Conservation (phyloP, 1,140 invertebrate species). For the Archegozetes longisetosus region DNA sequence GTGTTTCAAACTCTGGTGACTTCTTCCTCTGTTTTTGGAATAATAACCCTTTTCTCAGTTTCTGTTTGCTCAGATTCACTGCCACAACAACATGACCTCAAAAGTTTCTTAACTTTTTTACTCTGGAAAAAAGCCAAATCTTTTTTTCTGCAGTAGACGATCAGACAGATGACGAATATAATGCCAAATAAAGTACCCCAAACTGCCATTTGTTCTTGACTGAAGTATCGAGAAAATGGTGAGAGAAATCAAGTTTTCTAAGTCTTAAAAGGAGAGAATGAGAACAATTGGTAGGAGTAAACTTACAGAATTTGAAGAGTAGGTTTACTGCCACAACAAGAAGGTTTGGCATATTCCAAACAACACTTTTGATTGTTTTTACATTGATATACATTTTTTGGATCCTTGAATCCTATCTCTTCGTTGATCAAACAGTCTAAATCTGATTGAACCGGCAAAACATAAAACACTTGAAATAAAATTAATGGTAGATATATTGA, state of each 20-base stretch:
- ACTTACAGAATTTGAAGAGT: conserved; percentile 22
- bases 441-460: not conserved
- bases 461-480: not conserved
- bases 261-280: not conserved
- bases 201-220: conserved; percentile 21
- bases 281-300: conserved; percentile 1
- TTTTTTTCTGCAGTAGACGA: conserved; percentile 22
- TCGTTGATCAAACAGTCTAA: conserved; percentile 21
- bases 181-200: conserved; percentile 24
- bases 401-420: conserved; percentile 20
- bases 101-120: conserved; percentile 1
- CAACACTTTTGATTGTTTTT: conserved; percentile 21
- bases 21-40: too few species aligned
- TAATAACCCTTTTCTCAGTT: too few species aligned
- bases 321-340: conserved; percentile 22
- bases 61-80: too few species aligned
- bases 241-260: conserved; percentile 3
- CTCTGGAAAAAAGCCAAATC: conserved; percentile 21
- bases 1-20: too few species aligned
- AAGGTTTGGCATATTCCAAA: conserved; percentile 23
- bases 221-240: too few species aligned
- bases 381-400: conserved; percentile 23
- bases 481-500: too few species aligned
- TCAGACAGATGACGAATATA: conserved; percentile 18
- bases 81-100: conserved; percentile 6